Evolutionary conservation across 2,888 invertebrate genomes (phyloP), one percentile per base, ranked within the genome.

Genomic region (Mactromeris polynyma): DNA sequence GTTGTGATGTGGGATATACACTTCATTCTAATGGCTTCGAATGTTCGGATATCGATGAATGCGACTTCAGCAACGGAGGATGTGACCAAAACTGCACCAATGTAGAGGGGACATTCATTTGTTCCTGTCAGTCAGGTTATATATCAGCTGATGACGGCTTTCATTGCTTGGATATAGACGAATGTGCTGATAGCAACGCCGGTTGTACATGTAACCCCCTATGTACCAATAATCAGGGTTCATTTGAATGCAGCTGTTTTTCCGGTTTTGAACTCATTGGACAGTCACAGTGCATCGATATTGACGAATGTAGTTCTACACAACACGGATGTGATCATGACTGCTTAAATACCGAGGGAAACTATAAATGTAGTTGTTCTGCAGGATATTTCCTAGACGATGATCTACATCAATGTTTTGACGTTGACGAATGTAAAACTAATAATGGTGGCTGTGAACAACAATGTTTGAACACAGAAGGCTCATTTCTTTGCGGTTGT

Each of bases 21-120:
- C 46, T 51, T 17, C 21, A n/a, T 0, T 1, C 0, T 9, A n/a
- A 36, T 21, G 58, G 58, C 0, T 17, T 21, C 6, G 2, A 33
- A 17, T 81, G 81, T 14, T n/a, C 2, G 3, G 88, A 85, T 69
- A 38, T 69, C 0, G 79, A 89, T 26, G 88, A 88, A 78, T 88
- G 88, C 40, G 21, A 26, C 7, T 31, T 40, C 1, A 78, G 82
- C 81, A 88, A 85, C 40, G 58, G 58, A 0, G 81, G 58, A 2
- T 81, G 81, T 58, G n/a, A 58, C 26, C 81, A 81, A 0, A 3
- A 3, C 1, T 81, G 81, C 38, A 9, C n/a, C 0, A 81, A 81
- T n/a, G 4, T 14, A 7, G 21, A 17, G 0, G 88, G 88, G 9
- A 51, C 69, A 11, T 83, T 69, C 46, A 31, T 14, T 0, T 88